These are phyloP conservation scores for Ictidomys tridecemlineatus DNA, from an alignment of 2,113 vertebrate genomes.

Conservation along the genomic window DNA sequence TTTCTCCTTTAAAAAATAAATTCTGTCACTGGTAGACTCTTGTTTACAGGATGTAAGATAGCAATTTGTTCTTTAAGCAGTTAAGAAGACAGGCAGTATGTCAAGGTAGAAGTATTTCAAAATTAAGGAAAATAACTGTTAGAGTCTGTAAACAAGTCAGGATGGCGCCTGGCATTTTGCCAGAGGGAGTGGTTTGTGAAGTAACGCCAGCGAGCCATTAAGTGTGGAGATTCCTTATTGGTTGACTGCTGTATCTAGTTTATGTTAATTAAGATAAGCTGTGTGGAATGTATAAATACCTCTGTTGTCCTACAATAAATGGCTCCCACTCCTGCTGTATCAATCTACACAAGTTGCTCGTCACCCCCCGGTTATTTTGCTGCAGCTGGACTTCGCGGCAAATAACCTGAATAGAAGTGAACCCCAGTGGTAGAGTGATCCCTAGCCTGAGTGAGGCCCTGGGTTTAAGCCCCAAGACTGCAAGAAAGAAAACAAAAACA, in stretches of 20 bases:
- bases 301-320: no score
- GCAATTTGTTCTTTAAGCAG: background rate
- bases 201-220: no score
- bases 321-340: no score
- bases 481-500: background rate
- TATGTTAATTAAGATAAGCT: no score
- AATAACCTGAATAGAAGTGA: background rate
- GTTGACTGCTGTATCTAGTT: no score
- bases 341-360: no score
- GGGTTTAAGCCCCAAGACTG: background rate
- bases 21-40: background rate
- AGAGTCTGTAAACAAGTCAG: no score
- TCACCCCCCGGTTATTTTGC: no score
- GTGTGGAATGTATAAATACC: no score
- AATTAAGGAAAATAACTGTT: background rate
- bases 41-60: background rate
- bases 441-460: background rate
- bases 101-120: background rate
- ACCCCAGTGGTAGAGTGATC: background rate
- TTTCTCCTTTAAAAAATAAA: background rate
- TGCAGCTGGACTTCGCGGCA: background rate
- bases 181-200: no score
- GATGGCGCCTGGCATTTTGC: no score
- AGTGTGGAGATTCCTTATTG: no score
- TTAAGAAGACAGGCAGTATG: background rate